Conservation (phyloP, 2,797 vertebrate genomes). For the Chelon labrosus region DNA sequence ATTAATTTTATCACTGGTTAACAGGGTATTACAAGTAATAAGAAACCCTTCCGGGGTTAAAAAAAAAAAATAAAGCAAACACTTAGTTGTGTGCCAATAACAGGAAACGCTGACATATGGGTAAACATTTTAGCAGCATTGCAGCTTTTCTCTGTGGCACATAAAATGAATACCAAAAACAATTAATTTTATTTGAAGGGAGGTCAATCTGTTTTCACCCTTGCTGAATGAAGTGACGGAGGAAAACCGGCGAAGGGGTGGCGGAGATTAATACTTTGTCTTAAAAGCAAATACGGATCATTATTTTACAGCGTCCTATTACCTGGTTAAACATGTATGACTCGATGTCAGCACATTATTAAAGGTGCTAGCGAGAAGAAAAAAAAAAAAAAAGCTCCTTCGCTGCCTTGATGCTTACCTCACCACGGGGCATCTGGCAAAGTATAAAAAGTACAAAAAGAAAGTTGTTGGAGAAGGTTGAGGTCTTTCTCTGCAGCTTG, state of each 20-base stretch:
- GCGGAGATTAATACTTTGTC: slow-evolving; percentile 79
- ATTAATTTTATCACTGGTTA: slow-evolving; percentile 81
- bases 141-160: slow-evolving; percentile 77
- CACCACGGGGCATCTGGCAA: slow-evolving; percentile 58
- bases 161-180: slow-evolving; percentile 77
- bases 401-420: slow-evolving; percentile 60
- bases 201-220: slow-evolving; percentile 81
- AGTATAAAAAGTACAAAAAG: slow-evolving; percentile 30
- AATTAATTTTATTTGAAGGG: slow-evolving; percentile 82
- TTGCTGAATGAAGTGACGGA: slow-evolving; percentile 61
- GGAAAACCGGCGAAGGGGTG: slow-evolving; percentile 57
- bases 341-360: slow-evolving; percentile 82
- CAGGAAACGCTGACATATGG: slow-evolving; percentile 76
- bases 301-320: slow-evolving; percentile 78
- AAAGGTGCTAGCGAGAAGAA: slow-evolving; percentile 65
- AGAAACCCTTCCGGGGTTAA: slow-evolving; percentile 65
- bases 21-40: slow-evolving; percentile 79
- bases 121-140: slow-evolving; percentile 75
- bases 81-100: slow-evolving; percentile 74
- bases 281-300: slow-evolving; percentile 81
- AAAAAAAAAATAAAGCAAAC: slow-evolving; percentile 62
- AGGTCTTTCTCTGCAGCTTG: slow-evolving; percentile 52
- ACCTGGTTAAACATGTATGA: slow-evolving; percentile 82
- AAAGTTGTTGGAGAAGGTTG: slow-evolving; percentile 53
- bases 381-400: slow-evolving; percentile 46